Evolutionary conservation across 2,113 vertebrate species (phyloP).

Genomic region (Tyrannus savana): DNA sequence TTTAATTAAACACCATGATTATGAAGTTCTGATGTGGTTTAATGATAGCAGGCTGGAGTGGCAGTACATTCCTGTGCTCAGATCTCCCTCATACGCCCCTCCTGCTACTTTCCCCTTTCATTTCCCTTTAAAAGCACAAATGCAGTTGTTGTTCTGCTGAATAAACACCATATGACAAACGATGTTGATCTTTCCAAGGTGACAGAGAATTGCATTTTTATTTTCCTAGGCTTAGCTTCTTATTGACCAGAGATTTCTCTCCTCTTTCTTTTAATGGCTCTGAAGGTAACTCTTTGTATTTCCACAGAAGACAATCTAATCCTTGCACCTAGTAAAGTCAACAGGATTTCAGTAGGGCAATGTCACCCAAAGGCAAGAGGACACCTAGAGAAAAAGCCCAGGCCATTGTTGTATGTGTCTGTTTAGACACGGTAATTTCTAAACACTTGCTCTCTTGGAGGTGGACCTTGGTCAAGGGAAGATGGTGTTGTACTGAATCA

Average conservation of each 20-base stretch:
- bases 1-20: slow-evolving; percentile 76
- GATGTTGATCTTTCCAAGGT: slow-evolving; percentile 64
- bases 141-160: slow-evolving; percentile 43
- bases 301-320: background rate
- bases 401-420: background rate
- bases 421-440: background rate
- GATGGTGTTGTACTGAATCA: background rate
- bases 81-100: background rate
- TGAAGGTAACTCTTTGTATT: slow-evolving; percentile 3
- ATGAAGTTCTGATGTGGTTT: slow-evolving; percentile 73
- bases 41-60: slow-evolving; percentile 62
- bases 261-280: background rate
- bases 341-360: background rate
- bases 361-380: background rate
- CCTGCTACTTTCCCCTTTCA: slow-evolving; percentile 22
- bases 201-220: slow-evolving; percentile 54
- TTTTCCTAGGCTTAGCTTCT: slow-evolving; percentile 43
- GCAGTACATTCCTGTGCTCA: slow-evolving; percentile 51
- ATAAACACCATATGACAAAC: slow-evolving; percentile 48
- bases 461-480: background rate
- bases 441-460: background rate
- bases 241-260: slow-evolving; percentile 30
- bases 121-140: slow-evolving; percentile 58
- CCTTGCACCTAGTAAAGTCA: background rate
- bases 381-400: background rate